Evolutionary conservation across 2,113 vertebrate genomes (phyloP), one percentile per base, ranked within the genome.

Genomic region (Thalassarche chlororhynchos): DNA sequence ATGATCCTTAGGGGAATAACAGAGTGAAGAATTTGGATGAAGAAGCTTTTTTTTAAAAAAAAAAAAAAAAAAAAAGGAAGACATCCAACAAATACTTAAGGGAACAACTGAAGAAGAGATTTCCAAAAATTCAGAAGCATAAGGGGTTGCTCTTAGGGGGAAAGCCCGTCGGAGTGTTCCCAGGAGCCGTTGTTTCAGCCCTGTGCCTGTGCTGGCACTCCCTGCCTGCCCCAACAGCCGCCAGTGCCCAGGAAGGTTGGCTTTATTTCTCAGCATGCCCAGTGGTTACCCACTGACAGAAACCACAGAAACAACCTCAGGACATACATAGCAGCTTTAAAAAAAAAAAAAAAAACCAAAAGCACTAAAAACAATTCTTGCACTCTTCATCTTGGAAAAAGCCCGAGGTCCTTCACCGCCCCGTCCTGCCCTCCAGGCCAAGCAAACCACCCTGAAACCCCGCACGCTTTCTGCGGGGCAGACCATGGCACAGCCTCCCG

Each of bases 81-180:
- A 57, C n/a, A 80, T 95, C 88, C 95, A 93, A 58, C 49, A 95
- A 68, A 79, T 68, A 70, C 76, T 88, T 58, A 62, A 87, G 93
- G 86, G 87, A 89, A 74, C 25, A 69, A 77, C 91, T 54, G 68
- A 90, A 51, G 64, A 62, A 83, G 38, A 85, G 9, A 62, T 34
- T 94, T 92, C 71, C 24, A 90, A 88, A 91, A 86, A 90, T 77
- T 46, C 92, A 61, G 32, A 49, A 34, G 75, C 20, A 4, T 14
- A 40, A 62, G 16, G 19, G 32, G 18, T 18, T 84, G 78, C 31
- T 69, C 58, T 51, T 44, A 31, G 54, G 49, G 49, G 58, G 38
- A 80, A 62, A 89, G 12, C 8, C 65, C 46, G 36, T 13, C 0
- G 52, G 40, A 76, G 28, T 11, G 40, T 8, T 80, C 65, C 58